Percentiles rank a stretch among this genome's conserved stretches.
Evolutionary conservation across 2,888 invertebrate species (phyloP).

Genomic region (Heliconius erato): DNA sequence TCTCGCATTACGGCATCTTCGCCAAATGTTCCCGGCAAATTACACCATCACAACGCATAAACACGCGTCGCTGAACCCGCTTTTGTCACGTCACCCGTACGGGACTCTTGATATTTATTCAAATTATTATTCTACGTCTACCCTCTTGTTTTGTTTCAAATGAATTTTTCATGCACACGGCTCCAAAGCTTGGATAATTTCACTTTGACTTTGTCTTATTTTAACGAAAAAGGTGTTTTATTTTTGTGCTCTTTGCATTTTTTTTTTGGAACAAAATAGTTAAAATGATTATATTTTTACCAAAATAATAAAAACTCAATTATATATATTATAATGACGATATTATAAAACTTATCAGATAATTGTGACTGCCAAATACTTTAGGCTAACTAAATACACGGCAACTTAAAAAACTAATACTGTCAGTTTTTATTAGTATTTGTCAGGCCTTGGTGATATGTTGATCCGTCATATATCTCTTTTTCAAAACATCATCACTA

Average conservation of each 20-base stretch:
- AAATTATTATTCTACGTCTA: constrained; percentile 81
- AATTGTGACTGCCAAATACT: constrained; percentile 12
- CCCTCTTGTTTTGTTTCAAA: constrained; percentile 81
- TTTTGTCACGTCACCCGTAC: constrained; percentile 79
- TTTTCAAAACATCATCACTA: constrained; percentile 64
- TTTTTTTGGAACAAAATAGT: neutral
- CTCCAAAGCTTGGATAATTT: constrained; percentile 81
- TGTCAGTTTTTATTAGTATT: constrained; percentile 58
- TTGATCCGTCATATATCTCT: constrained; percentile 63
- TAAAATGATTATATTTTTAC: constrained; percentile 57
- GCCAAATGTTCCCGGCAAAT: constrained; percentile 74
- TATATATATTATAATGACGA: neutral
- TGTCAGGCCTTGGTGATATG: constrained; percentile 68
- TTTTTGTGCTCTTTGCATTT: constrained; percentile 61
- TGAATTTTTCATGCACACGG: constrained; percentile 85
- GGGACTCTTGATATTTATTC: constrained; percentile 81
- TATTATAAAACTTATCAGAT: constrained; percentile 12
- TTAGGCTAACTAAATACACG: constrained; percentile 15
- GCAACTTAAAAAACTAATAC: constrained; percentile 36
- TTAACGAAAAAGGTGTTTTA: constrained; percentile 78
- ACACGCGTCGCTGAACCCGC: constrained; percentile 76
- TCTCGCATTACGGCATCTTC: constrained; percentile 67
- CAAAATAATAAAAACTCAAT: neutral
- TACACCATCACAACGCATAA: constrained; percentile 80
- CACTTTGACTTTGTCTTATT: constrained; percentile 78